Percentiles rank a stretch among this genome's conserved stretches.
Evolutionary conservation across 2,113 vertebrate species (phyloP).

Genomic region (Arizona elegans): DNA sequence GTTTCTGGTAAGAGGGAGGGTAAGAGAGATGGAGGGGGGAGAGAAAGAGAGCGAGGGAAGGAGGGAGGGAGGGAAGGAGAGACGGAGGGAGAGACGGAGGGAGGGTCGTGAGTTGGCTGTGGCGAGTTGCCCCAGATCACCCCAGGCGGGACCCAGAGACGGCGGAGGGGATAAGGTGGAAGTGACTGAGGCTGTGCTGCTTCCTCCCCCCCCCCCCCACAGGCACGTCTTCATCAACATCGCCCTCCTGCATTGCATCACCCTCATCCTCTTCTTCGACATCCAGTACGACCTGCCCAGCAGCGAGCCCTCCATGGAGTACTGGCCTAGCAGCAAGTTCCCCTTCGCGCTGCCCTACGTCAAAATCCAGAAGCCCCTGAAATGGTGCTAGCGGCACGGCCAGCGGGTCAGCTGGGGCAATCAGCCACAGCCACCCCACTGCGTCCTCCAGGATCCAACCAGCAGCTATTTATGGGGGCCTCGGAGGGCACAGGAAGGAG

Average conservation of each 20-base stretch:
- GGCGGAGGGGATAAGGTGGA: neutral
- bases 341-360: neutral
- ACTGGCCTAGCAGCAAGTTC: neutral
- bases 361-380: neutral
- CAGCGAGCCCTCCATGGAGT: neutral
- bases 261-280: neutral
- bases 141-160: too few relatives aligned
- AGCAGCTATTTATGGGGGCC: neutral
- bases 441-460: neutral
- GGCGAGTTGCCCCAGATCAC: neutral
- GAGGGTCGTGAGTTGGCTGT: too few relatives aligned
- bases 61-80: too few relatives aligned
- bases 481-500: neutral
- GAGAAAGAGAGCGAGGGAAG: too few relatives aligned
- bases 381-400: neutral
- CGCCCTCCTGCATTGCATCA: neutral
- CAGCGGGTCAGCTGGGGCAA: too few relatives aligned
- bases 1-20: conserved; percentile 82
- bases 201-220: too few relatives aligned
- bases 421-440: neutral
- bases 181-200: neutral
- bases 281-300: neutral
- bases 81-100: too few relatives aligned
- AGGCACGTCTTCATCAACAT: neutral
- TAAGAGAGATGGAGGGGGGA: rapidly evolving